phyloP scores from a whole-genome alignment of 2,888 invertebrate genomes.

The Patella caerulea region DNA sequence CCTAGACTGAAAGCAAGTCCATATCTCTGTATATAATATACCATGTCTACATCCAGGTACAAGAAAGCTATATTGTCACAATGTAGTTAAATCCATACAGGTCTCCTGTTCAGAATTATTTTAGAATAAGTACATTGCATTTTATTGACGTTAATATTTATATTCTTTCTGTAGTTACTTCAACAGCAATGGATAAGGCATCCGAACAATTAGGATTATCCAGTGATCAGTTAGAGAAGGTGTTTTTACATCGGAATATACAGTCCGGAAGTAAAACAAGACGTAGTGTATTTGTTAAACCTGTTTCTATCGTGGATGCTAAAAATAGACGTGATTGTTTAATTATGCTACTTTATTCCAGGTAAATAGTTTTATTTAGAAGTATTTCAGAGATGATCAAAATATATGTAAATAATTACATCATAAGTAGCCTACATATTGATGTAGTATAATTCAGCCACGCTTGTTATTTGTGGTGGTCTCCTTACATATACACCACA shows the following conservation, averaged over 20 bases:
- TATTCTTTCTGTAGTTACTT: constrained; percentile 23
- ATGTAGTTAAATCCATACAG: too few relatives aligned
- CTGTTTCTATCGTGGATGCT: constrained; percentile 54
- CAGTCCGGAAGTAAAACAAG: constrained; percentile 48
- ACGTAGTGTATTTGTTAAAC: constrained; percentile 61
- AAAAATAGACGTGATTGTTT: constrained; percentile 59
- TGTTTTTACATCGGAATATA: constrained; percentile 56
- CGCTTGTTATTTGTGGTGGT: background rate
- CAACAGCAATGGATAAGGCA: constrained; percentile 31
- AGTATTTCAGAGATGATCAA: too few relatives aligned
- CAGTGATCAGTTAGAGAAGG: constrained; percentile 43
- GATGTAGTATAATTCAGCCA: too few relatives aligned
- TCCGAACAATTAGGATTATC: constrained; percentile 51
- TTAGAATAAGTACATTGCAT: background rate
- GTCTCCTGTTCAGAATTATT: too few relatives aligned
- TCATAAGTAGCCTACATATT: too few relatives aligned
- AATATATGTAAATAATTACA: too few relatives aligned
- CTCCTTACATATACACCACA: background rate
- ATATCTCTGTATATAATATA: too few relatives aligned
- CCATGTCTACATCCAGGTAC: too few relatives aligned
- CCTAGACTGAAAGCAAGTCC: too few relatives aligned
- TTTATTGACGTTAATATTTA: background rate
- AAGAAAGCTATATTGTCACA: too few relatives aligned
- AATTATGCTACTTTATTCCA: constrained; percentile 61
- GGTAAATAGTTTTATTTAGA: constrained; percentile 34